phyloP scores from a whole-genome alignment of 30 jellyfish, hydroid and myxozoan genomes.

The Clytia hemisphaerica region DNA sequence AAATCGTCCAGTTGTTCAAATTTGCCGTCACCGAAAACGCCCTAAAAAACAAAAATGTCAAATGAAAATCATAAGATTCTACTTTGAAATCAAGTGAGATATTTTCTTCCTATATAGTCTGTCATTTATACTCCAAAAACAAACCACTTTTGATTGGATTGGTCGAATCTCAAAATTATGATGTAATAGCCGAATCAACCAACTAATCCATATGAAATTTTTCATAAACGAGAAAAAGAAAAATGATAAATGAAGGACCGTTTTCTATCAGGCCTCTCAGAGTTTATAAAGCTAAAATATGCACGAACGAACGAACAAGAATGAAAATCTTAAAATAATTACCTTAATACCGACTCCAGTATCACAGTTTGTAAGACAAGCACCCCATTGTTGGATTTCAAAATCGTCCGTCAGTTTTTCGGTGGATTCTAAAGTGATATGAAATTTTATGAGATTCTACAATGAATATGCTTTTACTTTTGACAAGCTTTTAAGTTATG shows the following conservation, averaged over 20 bases:
- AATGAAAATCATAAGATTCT: too few species aligned
- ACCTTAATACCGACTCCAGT: constrained; percentile 87
- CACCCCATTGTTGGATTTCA: constrained; percentile 83
- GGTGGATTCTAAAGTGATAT: constrained; percentile 72
- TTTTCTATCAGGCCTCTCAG: neutral
- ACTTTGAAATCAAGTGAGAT: too few species aligned
- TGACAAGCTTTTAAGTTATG: too few species aligned
- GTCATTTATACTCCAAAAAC: too few species aligned
- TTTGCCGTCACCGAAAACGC: constrained; percentile 94
- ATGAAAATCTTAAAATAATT: neutral
- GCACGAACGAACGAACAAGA: neutral
- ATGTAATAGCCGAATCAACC: neutral
- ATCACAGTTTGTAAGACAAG: constrained; percentile 44
- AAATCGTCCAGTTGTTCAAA: constrained; percentile 60
- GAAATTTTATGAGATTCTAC: too few species aligned
- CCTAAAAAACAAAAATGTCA: constrained; percentile 49
- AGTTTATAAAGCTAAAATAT: neutral
- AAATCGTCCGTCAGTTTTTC: constrained; percentile 68
- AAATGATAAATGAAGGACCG: neutral
- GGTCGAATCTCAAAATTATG: neutral
- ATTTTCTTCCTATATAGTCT: too few species aligned
- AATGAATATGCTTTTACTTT: too few species aligned
- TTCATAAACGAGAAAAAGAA: neutral
- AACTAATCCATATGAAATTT: neutral
- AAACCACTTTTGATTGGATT: neutral